Percentiles rank a stretch among this genome's conserved stretches.
These are phyloP conservation scores for Apamea anceps DNA, from an alignment of 2,888 invertebrate species.

Conservation along the genomic window DNA sequence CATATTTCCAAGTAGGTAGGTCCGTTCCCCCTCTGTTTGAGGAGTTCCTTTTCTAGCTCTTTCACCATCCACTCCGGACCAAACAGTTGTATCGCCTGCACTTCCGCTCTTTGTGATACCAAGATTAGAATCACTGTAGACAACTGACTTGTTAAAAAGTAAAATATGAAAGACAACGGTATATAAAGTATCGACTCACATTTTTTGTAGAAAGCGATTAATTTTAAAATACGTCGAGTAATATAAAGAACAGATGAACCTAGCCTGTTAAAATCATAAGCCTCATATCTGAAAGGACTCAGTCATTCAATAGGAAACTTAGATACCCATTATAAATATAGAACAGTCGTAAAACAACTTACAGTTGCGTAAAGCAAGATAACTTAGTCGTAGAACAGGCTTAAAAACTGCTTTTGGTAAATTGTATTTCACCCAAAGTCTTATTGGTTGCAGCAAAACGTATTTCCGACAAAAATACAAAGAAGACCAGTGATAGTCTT, in stretches of 20 bases:
- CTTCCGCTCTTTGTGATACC: conserved; percentile 97
- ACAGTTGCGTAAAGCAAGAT: too few species aligned
- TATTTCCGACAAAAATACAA: neutral
- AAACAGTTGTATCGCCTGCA: conserved; percentile 93
- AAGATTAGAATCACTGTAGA: conserved; percentile 95
- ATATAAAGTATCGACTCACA: neutral
- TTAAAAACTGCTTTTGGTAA: neutral
- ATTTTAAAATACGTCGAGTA: neutral
- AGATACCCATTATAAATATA: neutral
- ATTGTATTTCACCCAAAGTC: neutral
- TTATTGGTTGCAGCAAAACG: neutral
- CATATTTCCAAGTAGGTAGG: conserved; percentile 96
- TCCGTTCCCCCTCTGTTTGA: conserved; percentile 95
- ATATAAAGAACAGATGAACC: too few species aligned
- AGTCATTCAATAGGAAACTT: neutral
- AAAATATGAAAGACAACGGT: neutral
- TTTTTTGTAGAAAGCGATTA: neutral
- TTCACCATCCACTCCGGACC: conserved; percentile 93
- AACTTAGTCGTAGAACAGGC: too few species aligned
- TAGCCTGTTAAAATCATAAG: too few species aligned
- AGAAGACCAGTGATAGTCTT: neutral
- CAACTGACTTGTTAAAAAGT: neutral
- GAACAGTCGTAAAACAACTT: neutral
- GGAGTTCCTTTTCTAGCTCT: conserved; percentile 91
- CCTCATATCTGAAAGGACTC: neutral